These are phyloP conservation scores for Oryctes rhinoceros DNA, from an alignment of 1,140 invertebrate genomes.

Conservation along the genomic window DNA sequence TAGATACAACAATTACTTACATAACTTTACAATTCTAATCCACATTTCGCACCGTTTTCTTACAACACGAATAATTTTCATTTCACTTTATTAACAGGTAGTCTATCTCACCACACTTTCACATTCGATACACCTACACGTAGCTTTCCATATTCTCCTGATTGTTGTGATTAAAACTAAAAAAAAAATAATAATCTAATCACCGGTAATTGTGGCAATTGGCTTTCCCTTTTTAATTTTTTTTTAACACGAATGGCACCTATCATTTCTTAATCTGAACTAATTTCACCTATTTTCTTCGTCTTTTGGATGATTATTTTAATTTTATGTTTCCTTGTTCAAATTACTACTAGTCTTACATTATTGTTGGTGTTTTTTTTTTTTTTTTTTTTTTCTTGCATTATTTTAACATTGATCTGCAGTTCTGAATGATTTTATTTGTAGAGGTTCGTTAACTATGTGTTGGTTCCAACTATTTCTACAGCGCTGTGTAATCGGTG, in stretches of 20 bases:
- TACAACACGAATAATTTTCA: conserved; percentile 21
- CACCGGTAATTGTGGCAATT: conserved; percentile 40
- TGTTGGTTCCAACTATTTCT: too few relatives aligned
- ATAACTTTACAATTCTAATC: not conserved
- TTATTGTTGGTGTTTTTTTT: not conserved
- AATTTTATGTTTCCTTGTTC: conserved; percentile 6
- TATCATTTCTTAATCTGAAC: not conserved
- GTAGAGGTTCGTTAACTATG: too few relatives aligned
- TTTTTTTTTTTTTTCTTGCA: conserved; percentile 5
- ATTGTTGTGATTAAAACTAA: conserved; percentile 18
- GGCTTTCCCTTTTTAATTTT: conserved; percentile 26
- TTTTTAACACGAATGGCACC: not conserved
- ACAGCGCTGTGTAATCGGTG: too few relatives aligned
- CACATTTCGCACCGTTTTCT: conserved; percentile 10
- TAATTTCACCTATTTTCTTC: not conserved
- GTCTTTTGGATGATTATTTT: not conserved
- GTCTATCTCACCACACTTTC: not conserved
- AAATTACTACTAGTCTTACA: not conserved
- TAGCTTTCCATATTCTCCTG: conserved; percentile 23
- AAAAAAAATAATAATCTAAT: conserved; percentile 21
- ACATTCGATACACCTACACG: not conserved
- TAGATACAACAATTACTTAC: not conserved
- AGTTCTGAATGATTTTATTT: not conserved
- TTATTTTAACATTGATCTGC: not conserved
- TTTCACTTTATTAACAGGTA: conserved; percentile 14